Conservation (phyloP, 2,888 invertebrate species). For the Aleiodes leptofemur region DNA sequence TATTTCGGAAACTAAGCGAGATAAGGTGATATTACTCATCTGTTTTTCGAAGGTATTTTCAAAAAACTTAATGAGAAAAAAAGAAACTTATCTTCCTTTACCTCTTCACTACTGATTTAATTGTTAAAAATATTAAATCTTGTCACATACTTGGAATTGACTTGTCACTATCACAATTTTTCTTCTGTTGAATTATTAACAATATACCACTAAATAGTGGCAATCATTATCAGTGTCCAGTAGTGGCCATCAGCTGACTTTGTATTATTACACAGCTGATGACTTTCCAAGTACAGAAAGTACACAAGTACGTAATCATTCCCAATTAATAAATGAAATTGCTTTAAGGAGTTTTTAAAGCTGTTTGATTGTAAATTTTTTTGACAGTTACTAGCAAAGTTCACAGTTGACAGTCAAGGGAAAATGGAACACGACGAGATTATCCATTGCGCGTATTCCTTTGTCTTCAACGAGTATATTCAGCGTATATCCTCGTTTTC, state of each 20-base stretch:
- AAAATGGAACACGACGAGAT: neutral
- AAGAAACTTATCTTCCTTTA: too few relatives aligned
- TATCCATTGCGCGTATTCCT: slow-evolving; percentile 7
- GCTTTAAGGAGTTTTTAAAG: too few relatives aligned
- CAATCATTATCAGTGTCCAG: neutral
- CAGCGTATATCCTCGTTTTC: too few relatives aligned
- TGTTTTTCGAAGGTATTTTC: too few relatives aligned
- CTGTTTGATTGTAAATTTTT: too few relatives aligned
- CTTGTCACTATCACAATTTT: slow-evolving; percentile 1
- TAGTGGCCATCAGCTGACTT: slow-evolving; percentile 24
- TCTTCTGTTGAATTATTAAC: neutral
- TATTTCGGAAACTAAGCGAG: too few relatives aligned
- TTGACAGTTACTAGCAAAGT: neutral
- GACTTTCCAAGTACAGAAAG: slow-evolving; percentile 9
- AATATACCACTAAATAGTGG: slow-evolving; percentile 11
- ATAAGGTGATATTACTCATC: too few relatives aligned
- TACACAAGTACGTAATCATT: neutral
- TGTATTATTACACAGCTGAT: slow-evolving; percentile 18
- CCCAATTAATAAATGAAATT: neutral
- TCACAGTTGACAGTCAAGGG: neutral
- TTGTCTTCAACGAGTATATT: neutral
- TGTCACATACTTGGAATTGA: too few relatives aligned
- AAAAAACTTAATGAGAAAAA: too few relatives aligned
- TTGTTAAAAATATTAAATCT: too few relatives aligned
- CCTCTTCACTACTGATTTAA: too few relatives aligned